Evolutionary conservation across 2,113 vertebrate genomes (phyloP).

Genomic region (Acinonyx jubatus): DNA sequence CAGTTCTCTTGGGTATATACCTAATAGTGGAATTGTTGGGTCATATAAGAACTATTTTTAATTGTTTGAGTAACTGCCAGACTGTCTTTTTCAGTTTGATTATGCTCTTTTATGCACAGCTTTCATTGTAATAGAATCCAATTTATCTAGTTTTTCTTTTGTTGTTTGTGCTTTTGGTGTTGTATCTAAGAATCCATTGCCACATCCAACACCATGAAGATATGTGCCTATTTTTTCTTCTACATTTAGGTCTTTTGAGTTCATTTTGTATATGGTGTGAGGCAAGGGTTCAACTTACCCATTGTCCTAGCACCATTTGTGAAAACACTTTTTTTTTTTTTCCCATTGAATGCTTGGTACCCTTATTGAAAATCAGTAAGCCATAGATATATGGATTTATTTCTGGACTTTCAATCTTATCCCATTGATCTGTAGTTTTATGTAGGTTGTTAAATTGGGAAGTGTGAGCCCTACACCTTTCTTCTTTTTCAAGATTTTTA

Average conservation of each 20-base stretch:
- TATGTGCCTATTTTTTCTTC: background rate
- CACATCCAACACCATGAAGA: background rate
- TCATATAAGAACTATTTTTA: background rate
- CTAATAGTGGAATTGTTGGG: background rate
- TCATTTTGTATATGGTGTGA: background rate
- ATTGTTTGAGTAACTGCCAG: background rate
- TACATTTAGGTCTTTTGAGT: constrained; percentile 3
- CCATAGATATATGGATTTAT: background rate
- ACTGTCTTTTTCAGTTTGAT: background rate
- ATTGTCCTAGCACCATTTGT: background rate
- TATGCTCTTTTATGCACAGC: background rate
- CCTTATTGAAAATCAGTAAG: constrained; percentile 10
- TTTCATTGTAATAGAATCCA: background rate
- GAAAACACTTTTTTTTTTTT: background rate
- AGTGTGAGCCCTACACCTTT: background rate
- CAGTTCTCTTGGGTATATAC: background rate
- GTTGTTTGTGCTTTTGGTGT: background rate
- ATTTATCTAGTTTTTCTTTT: background rate
- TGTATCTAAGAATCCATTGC: background rate
- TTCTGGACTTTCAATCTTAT: background rate
- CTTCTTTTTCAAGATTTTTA: background rate
- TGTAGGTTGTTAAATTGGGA: constrained; percentile 24
- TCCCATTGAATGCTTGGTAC: background rate
- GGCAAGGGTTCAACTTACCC: background rate
- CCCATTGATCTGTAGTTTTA: background rate